phyloP scores from a whole-genome alignment of 2,888 invertebrate genomes.

The Tridacna gigas region DNA sequence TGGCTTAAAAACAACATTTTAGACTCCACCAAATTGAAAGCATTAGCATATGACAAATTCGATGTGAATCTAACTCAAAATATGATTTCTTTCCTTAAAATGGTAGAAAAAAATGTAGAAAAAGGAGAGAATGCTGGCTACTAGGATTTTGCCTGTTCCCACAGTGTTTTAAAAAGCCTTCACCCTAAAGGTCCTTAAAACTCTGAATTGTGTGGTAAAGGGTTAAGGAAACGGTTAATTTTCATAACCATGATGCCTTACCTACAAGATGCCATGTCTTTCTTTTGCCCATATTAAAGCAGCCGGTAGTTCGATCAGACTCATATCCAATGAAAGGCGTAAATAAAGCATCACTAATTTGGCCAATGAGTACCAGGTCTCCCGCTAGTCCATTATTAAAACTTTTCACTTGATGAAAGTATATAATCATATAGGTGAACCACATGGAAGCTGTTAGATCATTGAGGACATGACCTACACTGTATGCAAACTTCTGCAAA shows the following conservation, averaged over 20 bases:
- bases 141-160: too few species aligned
- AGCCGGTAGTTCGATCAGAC: constrained; percentile 90
- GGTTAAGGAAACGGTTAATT: too few species aligned
- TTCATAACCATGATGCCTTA: constrained; percentile 84
- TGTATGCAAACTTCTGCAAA: constrained; percentile 82
- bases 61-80: too few species aligned
- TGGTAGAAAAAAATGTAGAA: too few species aligned
- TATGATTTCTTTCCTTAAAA: too few species aligned
- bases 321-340: constrained; percentile 95
- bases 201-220: background rate
- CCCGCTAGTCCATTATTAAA: constrained; percentile 82
- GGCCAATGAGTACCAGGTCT: constrained; percentile 89
- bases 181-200: background rate
- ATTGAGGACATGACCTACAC: constrained; percentile 94
- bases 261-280: constrained; percentile 96
- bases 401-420: constrained; percentile 88
- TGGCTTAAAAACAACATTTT: too few species aligned
- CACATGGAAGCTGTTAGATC: constrained; percentile 97
- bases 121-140: too few species aligned
- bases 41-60: too few species aligned
- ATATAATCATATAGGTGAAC: constrained; percentile 96
- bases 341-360: constrained; percentile 92
- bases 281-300: constrained; percentile 90
- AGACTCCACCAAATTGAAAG: too few species aligned
- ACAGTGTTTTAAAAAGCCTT: too few species aligned